phyloP scores from a whole-genome alignment of 2,113 vertebrate genomes.

The Hippocampus comes region DNA sequence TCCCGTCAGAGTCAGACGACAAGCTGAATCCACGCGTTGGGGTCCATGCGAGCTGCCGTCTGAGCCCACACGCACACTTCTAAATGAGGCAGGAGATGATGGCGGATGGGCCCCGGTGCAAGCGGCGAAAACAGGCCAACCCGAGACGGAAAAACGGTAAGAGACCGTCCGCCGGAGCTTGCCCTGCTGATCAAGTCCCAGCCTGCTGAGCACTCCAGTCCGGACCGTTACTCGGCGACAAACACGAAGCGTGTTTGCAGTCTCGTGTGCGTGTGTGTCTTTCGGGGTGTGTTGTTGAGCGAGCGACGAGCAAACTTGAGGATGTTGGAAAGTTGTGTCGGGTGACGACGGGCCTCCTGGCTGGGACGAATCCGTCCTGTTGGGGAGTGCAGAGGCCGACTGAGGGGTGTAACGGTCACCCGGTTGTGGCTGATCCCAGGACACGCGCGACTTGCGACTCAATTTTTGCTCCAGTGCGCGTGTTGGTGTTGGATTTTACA shows the following conservation, averaged over 20 bases:
- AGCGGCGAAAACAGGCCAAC: conserved; percentile 99
- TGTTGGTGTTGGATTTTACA: conserved; percentile 2
- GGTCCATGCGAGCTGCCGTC: conserved; percentile 97
- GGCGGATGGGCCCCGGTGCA: conserved; percentile 99
- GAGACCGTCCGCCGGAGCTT: conserved; percentile 45
- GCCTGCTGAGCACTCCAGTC: neutral
- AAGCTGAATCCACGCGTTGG: conserved; percentile 85
- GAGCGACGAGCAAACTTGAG: neutral
- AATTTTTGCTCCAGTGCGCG: neutral
- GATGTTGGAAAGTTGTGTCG: conserved; percentile 2
- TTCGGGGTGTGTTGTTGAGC: neutral
- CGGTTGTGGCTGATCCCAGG: conserved; percentile 17
- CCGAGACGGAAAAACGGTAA: conserved; percentile 98
- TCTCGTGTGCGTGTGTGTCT: neutral
- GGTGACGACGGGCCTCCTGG: neutral
- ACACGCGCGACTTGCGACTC: neutral
- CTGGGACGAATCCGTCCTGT: neutral
- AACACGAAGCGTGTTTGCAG: neutral
- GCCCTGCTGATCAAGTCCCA: neutral
- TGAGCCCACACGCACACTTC: conserved; percentile 86
- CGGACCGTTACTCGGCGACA: neutral
- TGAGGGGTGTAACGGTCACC: conserved; percentile 26
- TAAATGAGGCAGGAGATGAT: conserved; percentile 99
- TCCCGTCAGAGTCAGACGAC: conserved; percentile 78
- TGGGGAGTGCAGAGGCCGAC: conserved; percentile 19